Evolutionary conservation across 1,140 invertebrate genomes (phyloP).

Genomic region (Chlorops oryzae): DNA sequence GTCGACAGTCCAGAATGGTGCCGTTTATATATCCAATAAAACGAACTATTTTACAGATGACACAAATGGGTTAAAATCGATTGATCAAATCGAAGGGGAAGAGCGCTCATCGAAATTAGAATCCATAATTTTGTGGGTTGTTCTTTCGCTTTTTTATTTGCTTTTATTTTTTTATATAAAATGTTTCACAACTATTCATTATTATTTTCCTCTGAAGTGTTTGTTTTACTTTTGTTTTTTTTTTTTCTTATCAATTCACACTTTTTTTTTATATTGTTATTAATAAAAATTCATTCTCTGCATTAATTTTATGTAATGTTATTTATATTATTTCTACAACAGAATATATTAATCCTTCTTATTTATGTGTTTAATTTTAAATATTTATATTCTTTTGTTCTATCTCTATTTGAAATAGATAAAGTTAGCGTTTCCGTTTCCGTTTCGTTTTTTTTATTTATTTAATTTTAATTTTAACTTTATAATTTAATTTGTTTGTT

Average conservation of each 20-base stretch:
- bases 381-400: conserved; percentile 12
- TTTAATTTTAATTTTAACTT: conserved; percentile 12
- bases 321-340: conserved; percentile 14
- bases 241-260: too few relatives aligned
- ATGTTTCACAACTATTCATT: conserved; percentile 20
- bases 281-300: conserved; percentile 2
- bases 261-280: conserved; percentile 8
- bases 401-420: too few relatives aligned
- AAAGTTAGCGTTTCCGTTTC: too few relatives aligned
- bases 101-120: too few relatives aligned
- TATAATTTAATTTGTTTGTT: conserved; percentile 12
- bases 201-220: too few relatives aligned
- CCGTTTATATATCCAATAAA: too few relatives aligned
- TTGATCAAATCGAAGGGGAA: too few relatives aligned
- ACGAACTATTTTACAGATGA: too few relatives aligned
- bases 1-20: too few relatives aligned
- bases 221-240: too few relatives aligned
- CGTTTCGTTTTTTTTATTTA: conserved; percentile 24
- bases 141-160: conserved; percentile 2
- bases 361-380: neutral
- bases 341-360: conserved; percentile 11
- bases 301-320: neutral
- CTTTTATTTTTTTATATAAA: conserved; percentile 19
- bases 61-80: too few relatives aligned
- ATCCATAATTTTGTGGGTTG: conserved; percentile 41